Conservation (phyloP, 2,797 vertebrate species). For the Erethizon dorsatum region DNA sequence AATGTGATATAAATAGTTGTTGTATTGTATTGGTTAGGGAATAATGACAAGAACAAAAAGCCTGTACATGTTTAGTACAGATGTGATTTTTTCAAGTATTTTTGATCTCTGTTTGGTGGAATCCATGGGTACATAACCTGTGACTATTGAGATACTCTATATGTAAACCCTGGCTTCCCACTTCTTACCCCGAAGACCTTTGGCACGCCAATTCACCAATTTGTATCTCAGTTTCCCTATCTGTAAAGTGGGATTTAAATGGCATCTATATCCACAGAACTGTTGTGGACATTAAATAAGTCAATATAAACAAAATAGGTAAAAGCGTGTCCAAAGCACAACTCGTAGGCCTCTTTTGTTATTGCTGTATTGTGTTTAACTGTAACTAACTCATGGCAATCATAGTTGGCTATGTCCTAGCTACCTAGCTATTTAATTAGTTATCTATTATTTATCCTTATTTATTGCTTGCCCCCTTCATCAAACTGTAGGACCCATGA, state of each 20-base stretch:
- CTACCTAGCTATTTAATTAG: neutral
- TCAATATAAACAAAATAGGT: neutral
- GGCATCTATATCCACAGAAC: neutral
- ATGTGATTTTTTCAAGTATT: neutral
- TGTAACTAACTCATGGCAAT: neutral
- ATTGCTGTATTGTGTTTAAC: neutral
- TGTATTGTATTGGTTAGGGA: no score
- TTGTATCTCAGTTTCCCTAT: neutral
- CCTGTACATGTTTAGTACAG: neutral
- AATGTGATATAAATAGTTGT: neutral
- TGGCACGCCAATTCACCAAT: neutral
- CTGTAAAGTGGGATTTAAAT: neutral
- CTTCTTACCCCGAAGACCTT: neutral
- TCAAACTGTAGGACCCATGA: neutral
- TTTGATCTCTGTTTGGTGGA: neutral
- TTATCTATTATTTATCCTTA: neutral
- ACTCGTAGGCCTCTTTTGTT: neutral
- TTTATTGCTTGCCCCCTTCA: conserved; percentile 16
- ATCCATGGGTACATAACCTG: neutral
- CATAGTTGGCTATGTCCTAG: neutral
- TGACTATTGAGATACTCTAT: neutral
- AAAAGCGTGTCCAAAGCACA: neutral
- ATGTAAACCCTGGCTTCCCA: neutral
- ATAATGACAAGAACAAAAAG: neutral
- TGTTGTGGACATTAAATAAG: neutral